Percentiles rank a stretch among this genome's conserved stretches.
These are phyloP conservation scores for Mechanitis mazaeus DNA, from an alignment of 2,888 invertebrate species.

Conservation along the genomic window DNA sequence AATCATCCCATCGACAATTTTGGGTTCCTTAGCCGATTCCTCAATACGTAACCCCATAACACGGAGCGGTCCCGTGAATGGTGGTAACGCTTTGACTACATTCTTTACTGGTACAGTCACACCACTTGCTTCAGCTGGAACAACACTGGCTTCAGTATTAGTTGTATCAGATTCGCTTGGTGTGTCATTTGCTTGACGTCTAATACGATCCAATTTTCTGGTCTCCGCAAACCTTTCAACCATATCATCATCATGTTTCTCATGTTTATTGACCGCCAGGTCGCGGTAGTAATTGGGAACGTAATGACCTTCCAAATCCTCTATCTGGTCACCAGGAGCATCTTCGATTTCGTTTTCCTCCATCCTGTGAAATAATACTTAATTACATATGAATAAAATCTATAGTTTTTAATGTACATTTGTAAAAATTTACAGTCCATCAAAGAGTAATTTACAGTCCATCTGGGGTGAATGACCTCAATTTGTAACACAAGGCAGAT, in stretches of 20 bases:
- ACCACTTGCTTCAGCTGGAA: not conserved
- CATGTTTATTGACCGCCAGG: constrained; percentile 36
- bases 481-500: too few relatives aligned
- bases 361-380: constrained; percentile 26
- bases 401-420: too few relatives aligned
- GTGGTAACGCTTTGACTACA: not conserved
- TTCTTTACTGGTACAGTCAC: not conserved
- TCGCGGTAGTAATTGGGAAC: constrained; percentile 34
- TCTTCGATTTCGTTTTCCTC: constrained; percentile 31
- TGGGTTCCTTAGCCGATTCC: constrained; percentile 59
- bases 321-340: constrained; percentile 23
- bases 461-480: too few relatives aligned
- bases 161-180: constrained; percentile 28
- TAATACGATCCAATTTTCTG: constrained; percentile 12
- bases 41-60: constrained; percentile 59
- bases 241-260: constrained; percentile 29
- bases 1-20: constrained; percentile 56
- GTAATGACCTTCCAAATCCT: constrained; percentile 31
- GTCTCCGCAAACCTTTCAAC: constrained; percentile 37
- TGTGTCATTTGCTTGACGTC: constrained; percentile 19
- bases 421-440: too few relatives aligned
- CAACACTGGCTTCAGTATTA: not conserved
- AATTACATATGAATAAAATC: not conserved
- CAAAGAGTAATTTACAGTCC: too few relatives aligned
- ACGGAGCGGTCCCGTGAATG: constrained; percentile 29